These are phyloP conservation scores for Dugesia japonica DNA, from an alignment of 2,888 invertebrate species.

Conservation along the genomic window DNA sequence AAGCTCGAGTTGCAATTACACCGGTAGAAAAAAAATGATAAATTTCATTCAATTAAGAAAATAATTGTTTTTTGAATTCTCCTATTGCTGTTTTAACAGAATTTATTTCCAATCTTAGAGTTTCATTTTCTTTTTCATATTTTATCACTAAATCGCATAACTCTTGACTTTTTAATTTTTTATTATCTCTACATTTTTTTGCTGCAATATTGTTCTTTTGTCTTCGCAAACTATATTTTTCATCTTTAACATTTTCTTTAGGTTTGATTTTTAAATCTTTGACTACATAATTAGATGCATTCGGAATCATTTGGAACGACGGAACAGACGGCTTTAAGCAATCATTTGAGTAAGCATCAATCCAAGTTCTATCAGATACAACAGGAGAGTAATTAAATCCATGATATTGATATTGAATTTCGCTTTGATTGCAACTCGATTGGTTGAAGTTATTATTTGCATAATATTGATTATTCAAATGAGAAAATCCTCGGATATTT, in stretches of 20 bases:
- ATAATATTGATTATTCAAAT: background rate
- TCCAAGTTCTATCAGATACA: no score
- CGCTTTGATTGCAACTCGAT: no score
- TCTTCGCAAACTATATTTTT: background rate
- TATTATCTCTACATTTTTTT: slow-evolving; percentile 6
- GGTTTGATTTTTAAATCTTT: background rate
- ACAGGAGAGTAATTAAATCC: no score
- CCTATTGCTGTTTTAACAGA: background rate
- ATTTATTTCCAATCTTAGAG: background rate
- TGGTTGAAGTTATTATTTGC: background rate
- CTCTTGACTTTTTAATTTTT: background rate
- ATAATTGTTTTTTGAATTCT: slow-evolving; percentile 14
- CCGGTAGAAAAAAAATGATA: background rate
- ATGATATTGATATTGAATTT: no score
- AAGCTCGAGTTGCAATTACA: background rate
- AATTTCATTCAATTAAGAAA: background rate
- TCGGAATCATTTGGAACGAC: no score
- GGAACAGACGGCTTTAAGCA: no score
- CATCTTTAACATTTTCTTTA: background rate
- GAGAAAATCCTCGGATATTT: background rate
- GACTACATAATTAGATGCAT: no score
- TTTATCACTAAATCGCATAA: slow-evolving; percentile 8
- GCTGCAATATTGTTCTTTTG: slow-evolving; percentile 12
- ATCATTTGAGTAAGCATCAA: no score
- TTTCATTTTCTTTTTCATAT: background rate